Conservation (phyloP, 2,797 vertebrate species). For the Hyperoplus lanceolatus region DNA sequence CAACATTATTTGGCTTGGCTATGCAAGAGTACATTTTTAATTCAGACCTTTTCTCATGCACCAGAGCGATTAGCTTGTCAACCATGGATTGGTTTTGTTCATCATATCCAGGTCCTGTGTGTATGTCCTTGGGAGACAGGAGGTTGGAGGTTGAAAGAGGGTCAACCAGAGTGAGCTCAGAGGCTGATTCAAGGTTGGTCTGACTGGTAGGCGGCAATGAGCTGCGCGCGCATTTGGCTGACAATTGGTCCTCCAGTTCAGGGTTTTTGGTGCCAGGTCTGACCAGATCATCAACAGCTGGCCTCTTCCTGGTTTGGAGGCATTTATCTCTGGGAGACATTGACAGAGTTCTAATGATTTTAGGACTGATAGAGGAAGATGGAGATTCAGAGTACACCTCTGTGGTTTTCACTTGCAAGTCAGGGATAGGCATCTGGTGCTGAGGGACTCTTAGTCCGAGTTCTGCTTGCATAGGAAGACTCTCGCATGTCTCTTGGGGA, state of each 20-base stretch:
- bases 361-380: not conserved
- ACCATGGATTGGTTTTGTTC: accelerated
- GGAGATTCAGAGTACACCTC: not conserved
- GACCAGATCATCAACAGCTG: conserved; percentile 17
- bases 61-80: not conserved
- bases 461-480: not conserved
- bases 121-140: not conserved
- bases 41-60: not conserved
- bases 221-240: not conserved
- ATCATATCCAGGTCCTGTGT: not conserved
- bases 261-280: not conserved
- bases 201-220: not conserved
- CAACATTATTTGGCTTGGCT: not conserved
- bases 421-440: not conserved
- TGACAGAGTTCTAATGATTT: not conserved
- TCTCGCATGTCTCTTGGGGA: not conserved
- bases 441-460: not conserved
- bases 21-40: accelerated
- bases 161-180: not conserved
- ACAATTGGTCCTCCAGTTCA: not conserved
- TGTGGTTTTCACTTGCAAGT: not conserved
- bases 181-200: not conserved
- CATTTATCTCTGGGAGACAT: not conserved
- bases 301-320: conserved; percentile 26
- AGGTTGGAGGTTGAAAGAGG: not conserved